phyloP scores from a whole-genome alignment of 1,140 invertebrate species.

The Macrotrachela quadricornifera region DNA sequence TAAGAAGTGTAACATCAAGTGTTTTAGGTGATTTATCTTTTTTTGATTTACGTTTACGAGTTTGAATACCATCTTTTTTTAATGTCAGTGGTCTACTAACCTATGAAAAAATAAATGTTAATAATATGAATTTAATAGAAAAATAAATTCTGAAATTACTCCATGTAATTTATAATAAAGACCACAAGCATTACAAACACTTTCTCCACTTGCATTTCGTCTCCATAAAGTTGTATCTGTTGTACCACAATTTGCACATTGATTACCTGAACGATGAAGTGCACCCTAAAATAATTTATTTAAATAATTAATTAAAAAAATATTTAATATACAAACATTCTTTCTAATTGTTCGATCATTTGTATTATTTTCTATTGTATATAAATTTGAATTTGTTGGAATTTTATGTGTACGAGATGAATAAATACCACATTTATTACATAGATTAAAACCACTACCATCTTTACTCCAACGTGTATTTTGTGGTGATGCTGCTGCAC shows the following conservation, averaged over 20 bases:
- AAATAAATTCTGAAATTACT: conserved; percentile 37
- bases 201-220: conserved; percentile 77
- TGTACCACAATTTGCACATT: conserved; percentile 79
- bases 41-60: conserved; percentile 67
- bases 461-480: neutral
- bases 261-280: conserved; percentile 1
- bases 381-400: neutral
- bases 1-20: too few relatives aligned
- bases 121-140: too few relatives aligned
- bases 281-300: neutral
- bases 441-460: conserved; percentile 6
- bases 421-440: conserved; percentile 8
- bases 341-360: neutral
- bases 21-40: neutral
- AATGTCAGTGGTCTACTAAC: conserved; percentile 65
- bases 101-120: too few relatives aligned
- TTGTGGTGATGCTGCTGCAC: neutral
- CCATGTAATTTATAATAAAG: conserved; percentile 92
- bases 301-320: neutral
- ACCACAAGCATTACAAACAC: conserved; percentile 87
- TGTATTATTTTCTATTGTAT: neutral
- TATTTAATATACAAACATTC: neutral
- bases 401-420: too few relatives aligned
- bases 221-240: conserved; percentile 83
- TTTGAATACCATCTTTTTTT: conserved; percentile 91